Evolutionary conservation across 35 echinoderm and acorn worm species (phyloP).

Genomic region (Lytechinus variegatus): DNA sequence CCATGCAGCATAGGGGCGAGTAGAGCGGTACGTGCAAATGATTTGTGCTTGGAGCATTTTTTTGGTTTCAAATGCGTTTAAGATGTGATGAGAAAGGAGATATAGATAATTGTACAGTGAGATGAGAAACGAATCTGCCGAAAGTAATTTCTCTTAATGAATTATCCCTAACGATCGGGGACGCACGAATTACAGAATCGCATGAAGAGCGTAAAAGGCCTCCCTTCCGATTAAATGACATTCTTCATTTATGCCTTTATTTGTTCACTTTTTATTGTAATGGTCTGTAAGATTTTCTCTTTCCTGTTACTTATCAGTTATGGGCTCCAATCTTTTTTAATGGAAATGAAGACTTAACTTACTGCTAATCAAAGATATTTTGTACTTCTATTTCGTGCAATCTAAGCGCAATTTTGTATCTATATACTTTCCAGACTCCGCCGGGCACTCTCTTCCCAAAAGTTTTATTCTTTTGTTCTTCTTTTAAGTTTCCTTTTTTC

Average conservation of each 20-base stretch:
- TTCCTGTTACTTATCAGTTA: not conserved
- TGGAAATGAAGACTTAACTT: not conserved
- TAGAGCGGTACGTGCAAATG: conserved; percentile 8
- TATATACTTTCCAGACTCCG: too few relatives aligned
- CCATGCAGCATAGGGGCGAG: not conserved
- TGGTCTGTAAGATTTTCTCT: not conserved
- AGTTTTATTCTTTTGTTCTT: too few relatives aligned
- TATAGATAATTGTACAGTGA: conserved; percentile 4
- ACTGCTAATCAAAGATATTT: not conserved
- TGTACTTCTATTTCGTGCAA: not conserved
- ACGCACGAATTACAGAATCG: not conserved
- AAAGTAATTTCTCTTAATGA: conserved; percentile 14
- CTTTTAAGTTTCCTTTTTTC: too few relatives aligned
- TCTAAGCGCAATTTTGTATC: not conserved
- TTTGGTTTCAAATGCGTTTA: conserved; percentile 11
- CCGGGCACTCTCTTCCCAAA: too few relatives aligned
- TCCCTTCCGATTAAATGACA: conserved; percentile 3
- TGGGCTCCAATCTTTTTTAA: not conserved
- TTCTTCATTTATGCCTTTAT: not conserved
- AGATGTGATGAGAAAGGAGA: conserved; percentile 10
- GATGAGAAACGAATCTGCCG: conserved; percentile 1
- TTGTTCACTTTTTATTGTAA: conserved; percentile 1
- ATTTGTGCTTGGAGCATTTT: conserved; percentile 12
- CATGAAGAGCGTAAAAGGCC: not conserved
- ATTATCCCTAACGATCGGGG: not conserved